Base-by-base conservation (phyloP, 2,797 vertebrate species). In the Picus viridis region DNA sequence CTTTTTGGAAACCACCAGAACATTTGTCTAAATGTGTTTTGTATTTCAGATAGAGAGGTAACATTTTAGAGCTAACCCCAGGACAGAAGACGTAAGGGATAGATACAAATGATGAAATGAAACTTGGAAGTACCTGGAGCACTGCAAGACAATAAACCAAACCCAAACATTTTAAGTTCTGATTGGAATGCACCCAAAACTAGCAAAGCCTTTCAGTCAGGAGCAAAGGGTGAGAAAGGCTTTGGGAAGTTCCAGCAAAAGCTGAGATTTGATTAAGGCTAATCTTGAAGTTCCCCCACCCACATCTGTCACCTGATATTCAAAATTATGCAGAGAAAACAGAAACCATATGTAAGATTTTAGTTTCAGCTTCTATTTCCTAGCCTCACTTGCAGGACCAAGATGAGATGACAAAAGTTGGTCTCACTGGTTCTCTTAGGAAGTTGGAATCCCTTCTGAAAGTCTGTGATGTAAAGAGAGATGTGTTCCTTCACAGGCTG, bases 201-300 rank as follows among this genome's bases (percentile, higher is more conserved):
- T 70, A 90, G 62, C 43, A 84, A 91, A 92, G 86, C 58, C 57
- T 93, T 93, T 94, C 43, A 58, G 67, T 67, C 27, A 51, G 94
- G 84, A 94, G 63, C 61, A 88, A 83, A 88, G 79, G 64, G 86
- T 94, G 93, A 95, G 94, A 96, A 95, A 92, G 23, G 32, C 70
- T 92, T 90, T 95, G 89, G 96, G 96, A 96, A 96, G 82, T 96
- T 96, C 96, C 96, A 93, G 72, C 93, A 94, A 94, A 94, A 94
- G 76, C 92, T 93, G 90, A 96, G 86, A 95, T 95, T 95, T 96
- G 90, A 80, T 96, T 96, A 95, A 94, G 71, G 30, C 53, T 87
- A 73, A 75, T 90, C 83, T 85, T 75, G 63, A 95, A 92, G 59
- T 96, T 96, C 90, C 96, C 95, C 96, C 96, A 95, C 96, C 96